These are phyloP conservation scores for Orthosia cruda DNA, from an alignment of 2,888 invertebrate genomes.

Conservation along the genomic window DNA sequence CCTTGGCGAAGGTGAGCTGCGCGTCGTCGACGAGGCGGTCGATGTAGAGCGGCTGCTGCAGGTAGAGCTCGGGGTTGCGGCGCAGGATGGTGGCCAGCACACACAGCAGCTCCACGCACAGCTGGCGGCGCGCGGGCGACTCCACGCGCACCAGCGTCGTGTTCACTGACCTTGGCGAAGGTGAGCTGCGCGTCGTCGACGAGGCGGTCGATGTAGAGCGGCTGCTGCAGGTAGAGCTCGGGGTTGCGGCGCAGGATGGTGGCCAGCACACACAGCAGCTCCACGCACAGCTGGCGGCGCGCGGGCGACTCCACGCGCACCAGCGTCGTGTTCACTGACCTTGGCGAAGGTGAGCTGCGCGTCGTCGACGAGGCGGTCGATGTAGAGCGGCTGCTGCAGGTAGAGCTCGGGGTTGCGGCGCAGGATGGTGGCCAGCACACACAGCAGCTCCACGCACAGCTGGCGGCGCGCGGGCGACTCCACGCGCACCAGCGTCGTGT, in stretches of 20 bases:
- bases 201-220: no score
- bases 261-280: constrained; percentile 97
- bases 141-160: no score
- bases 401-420: constrained; percentile 98
- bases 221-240: constrained; percentile 96
- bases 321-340: no score
- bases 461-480: constrained; percentile 94
- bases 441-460: constrained; percentile 94
- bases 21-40: no score
- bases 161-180: no score
- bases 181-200: no score
- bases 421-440: constrained; percentile 98
- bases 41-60: constrained; percentile 96
- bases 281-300: constrained; percentile 94
- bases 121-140: no score
- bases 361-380: no score
- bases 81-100: constrained; percentile 98
- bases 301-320: no score
- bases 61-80: constrained; percentile 98
- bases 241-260: constrained; percentile 98
- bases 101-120: constrained; percentile 95
- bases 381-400: constrained; percentile 95
- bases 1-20: no score
- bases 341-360: no score
- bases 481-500: no score